Evolutionary conservation across 2,888 invertebrate genomes (phyloP).

Genomic region (Spicauda simplicius): DNA sequence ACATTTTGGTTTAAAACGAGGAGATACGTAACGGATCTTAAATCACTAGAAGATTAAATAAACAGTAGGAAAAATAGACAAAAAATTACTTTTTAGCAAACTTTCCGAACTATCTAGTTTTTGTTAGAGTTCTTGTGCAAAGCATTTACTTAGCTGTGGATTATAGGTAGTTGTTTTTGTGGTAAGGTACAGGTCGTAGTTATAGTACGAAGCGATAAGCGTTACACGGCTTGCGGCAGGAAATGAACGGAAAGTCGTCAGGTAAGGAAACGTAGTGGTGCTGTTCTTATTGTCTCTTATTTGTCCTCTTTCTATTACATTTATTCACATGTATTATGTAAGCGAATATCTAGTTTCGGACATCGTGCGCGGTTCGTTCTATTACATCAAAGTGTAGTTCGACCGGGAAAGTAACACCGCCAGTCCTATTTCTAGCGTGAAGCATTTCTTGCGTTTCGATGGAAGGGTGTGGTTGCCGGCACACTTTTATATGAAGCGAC

Average conservation of each 20-base stretch:
- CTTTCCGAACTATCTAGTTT: background rate
- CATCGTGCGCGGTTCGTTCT: too few species aligned
- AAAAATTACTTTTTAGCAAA: background rate
- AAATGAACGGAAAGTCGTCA: background rate
- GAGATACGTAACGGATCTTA: background rate
- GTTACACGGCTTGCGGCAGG: background rate
- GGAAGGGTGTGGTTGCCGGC: too few species aligned
- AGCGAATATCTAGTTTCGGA: too few species aligned
- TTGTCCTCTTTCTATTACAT: too few species aligned
- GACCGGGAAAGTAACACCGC: too few species aligned
- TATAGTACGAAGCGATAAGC: background rate
- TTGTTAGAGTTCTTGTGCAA: constrained; percentile 3
- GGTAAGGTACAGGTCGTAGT: background rate
- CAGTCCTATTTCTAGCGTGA: too few species aligned
- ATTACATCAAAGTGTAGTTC: too few species aligned
- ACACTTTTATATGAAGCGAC: too few species aligned
- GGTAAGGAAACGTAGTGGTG: background rate
- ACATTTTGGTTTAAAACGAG: too few species aligned
- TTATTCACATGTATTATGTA: too few species aligned
- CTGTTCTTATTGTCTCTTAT: too few species aligned
- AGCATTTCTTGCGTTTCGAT: too few species aligned
- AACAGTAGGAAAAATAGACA: background rate
- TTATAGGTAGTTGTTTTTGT: constrained; percentile 1
- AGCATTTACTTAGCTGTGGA: constrained; percentile 13
- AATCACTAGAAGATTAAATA: constrained; percentile 10